phyloP scores from a whole-genome alignment of 92 coral and sea anemone genomes.

The Montipora capitata region DNA sequence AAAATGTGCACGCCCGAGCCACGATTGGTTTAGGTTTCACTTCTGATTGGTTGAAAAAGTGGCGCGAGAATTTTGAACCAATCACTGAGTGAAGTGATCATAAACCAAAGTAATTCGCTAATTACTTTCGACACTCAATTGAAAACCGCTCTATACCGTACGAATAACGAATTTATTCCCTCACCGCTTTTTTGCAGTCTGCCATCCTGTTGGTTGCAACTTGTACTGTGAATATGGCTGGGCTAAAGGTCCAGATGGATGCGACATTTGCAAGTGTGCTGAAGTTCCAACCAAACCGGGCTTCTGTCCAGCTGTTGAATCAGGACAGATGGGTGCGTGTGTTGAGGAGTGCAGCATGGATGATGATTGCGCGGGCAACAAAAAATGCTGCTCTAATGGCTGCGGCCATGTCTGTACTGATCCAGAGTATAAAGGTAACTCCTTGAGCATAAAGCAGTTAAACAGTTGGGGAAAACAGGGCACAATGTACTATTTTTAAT shows the following conservation, averaged over 20 bases:
- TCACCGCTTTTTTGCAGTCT: slow-evolving; percentile 56
- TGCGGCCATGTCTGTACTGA: slow-evolving; percentile 81
- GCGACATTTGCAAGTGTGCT: slow-evolving; percentile 88
- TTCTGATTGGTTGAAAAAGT: too few species aligned
- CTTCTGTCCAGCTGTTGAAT: slow-evolving; percentile 74
- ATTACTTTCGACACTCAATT: too few species aligned
- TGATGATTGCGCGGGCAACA: slow-evolving; percentile 81
- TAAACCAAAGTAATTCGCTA: too few species aligned
- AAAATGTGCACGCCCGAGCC: too few species aligned
- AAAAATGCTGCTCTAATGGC: slow-evolving; percentile 91
- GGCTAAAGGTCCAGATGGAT: slow-evolving; percentile 88
- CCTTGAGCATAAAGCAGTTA: too few species aligned
- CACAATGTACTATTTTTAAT: too few species aligned
- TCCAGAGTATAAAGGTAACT: slow-evolving; percentile 81
- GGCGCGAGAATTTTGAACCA: too few species aligned
- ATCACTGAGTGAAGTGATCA: too few species aligned
- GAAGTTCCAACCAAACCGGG: slow-evolving; percentile 86
- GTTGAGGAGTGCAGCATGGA: slow-evolving; percentile 75
- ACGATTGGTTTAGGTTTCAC: too few species aligned
- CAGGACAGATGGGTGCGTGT: slow-evolving; percentile 48
- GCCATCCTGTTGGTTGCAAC: slow-evolving; percentile 85
- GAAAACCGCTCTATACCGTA: too few species aligned
- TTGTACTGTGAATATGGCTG: slow-evolving; percentile 92
- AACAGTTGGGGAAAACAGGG: too few species aligned
- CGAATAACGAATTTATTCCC: background rate